Base-by-base conservation (phyloP, 2,888 invertebrate genomes). In the Erpobdella octoculata region DNA sequence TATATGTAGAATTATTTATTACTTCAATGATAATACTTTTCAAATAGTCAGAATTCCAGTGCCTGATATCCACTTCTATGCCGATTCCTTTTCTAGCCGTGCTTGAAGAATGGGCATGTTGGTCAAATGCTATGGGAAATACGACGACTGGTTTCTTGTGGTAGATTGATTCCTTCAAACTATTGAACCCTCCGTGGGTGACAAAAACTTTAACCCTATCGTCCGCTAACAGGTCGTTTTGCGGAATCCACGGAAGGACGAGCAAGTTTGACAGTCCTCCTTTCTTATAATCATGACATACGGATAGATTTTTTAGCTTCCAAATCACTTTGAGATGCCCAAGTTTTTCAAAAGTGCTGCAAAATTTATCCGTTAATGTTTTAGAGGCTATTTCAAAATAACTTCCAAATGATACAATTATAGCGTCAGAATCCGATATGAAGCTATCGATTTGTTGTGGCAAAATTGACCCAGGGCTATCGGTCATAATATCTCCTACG, bases 341-440 rank as follows among this genome's bases (percentile, higher is more conserved):
- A 41, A 71, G 28, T 12, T 15, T 15, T 21, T 36, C 36, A 35
- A 73, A 73, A 35, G 62, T 58, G 21, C 25, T 28, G 36, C 73
- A 73, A 38, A 73, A 73, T 58, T 71, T 71, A n/a, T 66, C 36
- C 8, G 35, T 59, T 25, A 35, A 25, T 33, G 58, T 38, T 48
- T 58, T 41, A 15, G 71, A 66, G 25, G 71, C 8, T 31, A 48
- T 35, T 38, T 73, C 58, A 36, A 73, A 59, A 65, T 58, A 71
- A 58, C 73, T 73, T 21, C 73, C 73, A n/a, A 73, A 73, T 0
- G 73, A 71, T 9, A 73, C 68, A 28, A 71, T n/a, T 5, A 73
- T 37, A 36, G 58, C 66, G 9, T 21, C 37, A 15, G 35, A n/a
- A 28, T 72, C 46, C n/a, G 41, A 25, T 15, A 72, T 37, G 41